phyloP scores from a whole-genome alignment of 2,113 vertebrate species.

The Egretta garzetta region DNA sequence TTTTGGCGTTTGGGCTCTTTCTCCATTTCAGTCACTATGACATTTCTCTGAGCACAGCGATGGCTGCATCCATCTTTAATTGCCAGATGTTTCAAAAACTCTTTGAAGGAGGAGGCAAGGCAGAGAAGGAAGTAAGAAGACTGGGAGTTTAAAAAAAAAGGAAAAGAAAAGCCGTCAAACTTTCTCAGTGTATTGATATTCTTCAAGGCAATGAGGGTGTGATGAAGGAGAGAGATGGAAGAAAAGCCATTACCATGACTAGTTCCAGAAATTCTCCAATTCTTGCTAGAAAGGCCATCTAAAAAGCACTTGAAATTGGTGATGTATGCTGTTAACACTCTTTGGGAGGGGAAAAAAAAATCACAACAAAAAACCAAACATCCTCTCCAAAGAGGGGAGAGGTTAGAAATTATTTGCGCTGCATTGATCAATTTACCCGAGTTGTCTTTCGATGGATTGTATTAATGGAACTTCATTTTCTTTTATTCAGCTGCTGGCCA shows the following conservation, averaged over 20 bases:
- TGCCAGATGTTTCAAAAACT: not conserved
- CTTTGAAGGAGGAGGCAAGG: not conserved
- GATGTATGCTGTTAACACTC: conserved; percentile 70
- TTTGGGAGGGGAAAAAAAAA: not conserved
- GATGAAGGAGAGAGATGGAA: not conserved
- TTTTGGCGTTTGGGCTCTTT: not conserved
- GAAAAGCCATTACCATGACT: conserved; percentile 39
- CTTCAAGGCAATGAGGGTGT: not conserved
- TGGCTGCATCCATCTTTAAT: not conserved
- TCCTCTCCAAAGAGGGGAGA: conserved; percentile 75
- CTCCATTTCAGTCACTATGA: not conserved
- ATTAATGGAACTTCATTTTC: conserved; percentile 86
- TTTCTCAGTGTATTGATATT: conserved; percentile 49
- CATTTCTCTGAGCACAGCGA: not conserved
- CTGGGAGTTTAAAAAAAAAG: not conserved
- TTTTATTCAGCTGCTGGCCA: conserved; percentile 77
- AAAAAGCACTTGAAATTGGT: conserved; percentile 75
- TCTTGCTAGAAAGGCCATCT: conserved; percentile 70
- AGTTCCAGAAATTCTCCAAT: conserved; percentile 74
- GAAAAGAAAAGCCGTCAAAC: not conserved
- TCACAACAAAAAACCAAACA: conserved; percentile 50
- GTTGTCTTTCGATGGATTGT: conserved; percentile 81
- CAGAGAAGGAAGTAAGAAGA: not conserved
- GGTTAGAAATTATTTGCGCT: conserved; percentile 81
- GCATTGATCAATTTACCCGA: conserved; percentile 82